Evolutionary conservation across 2,113 vertebrate genomes (phyloP), one percentile per base, ranked within the genome.

Genomic region (Spilogale gracilis): DNA sequence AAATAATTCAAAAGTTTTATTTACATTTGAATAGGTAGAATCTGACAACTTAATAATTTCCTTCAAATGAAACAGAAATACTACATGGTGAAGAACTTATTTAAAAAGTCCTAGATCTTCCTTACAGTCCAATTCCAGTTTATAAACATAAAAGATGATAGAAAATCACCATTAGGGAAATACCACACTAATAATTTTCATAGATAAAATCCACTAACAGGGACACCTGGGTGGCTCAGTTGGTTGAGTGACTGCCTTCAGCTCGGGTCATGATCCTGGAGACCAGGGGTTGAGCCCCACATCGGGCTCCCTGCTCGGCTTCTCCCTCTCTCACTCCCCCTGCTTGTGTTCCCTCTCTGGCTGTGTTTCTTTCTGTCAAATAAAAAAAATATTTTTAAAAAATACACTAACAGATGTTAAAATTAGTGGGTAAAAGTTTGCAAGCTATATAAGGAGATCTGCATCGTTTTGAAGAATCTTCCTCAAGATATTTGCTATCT

Each of bases 151-250:
- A 48, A 85, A 86, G 71, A 80, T 86, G 52, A 79, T 54, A 85
- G 43, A 73, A 87, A 95, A 54, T 92, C 18, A 87, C 18, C 80
- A 61, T 54, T 63, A 78, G 45, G 54, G 50, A 90, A 94, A 94
- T 17, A 71, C 69, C n/a, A 90, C 5, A 54, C 43, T 93, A 21
- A 61, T n/a, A 84, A 60, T 14, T 67, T 5, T 61, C 63, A 17
- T 56, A 63, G 27, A 48, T 48, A 58, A 89, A 23, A 78, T 69
- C 69, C 21, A 84, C 14, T 50, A 86, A 38, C 9, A 58, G 71
- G 38, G 38, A 38, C 38, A 38, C 38, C 38, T 38, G 38, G 38
- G 38, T 38, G 38, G 38, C 38, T 38, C 38, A 38, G 38, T 38
- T 38, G 38, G 38, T 38, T 38, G 38, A 38, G 38, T 38, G 38